Percentiles rank a stretch among this genome's conserved stretches.
phyloP scores from a whole-genome alignment of 2,888 invertebrate species.

The Folsomia manolachei region DNA sequence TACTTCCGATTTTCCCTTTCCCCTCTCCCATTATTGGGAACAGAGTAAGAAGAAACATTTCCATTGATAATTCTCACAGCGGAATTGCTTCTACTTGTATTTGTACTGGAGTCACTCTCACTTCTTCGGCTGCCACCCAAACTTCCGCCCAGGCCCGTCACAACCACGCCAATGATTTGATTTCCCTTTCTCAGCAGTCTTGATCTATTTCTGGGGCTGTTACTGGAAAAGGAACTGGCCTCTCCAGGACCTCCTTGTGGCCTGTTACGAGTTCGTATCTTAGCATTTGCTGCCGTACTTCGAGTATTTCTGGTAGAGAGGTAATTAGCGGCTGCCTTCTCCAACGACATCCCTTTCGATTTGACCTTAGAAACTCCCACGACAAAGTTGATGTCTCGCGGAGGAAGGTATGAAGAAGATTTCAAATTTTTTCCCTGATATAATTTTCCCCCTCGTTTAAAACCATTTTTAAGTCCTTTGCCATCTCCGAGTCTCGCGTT shows the following conservation, averaged over 20 bases:
- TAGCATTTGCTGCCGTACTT: slow-evolving; percentile 43
- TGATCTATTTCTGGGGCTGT: slow-evolving; percentile 35
- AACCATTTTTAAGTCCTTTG: slow-evolving; percentile 24
- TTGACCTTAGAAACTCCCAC: slow-evolving; percentile 12
- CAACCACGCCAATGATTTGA: slow-evolving; percentile 14
- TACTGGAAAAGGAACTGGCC: slow-evolving; percentile 24
- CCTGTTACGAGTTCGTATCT: slow-evolving; percentile 45
- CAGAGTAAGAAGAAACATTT: background rate
- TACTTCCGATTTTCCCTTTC: slow-evolving; percentile 4
- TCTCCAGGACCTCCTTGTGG: slow-evolving; percentile 26
- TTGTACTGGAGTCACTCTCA: slow-evolving; percentile 37
- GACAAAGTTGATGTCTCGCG: background rate
- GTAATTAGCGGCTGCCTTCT: slow-evolving; percentile 20
- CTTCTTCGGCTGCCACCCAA: slow-evolving; percentile 26
- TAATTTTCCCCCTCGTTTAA: slow-evolving; percentile 3
- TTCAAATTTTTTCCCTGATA: background rate
- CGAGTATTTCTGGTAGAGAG: slow-evolving; percentile 23
- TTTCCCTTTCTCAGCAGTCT: slow-evolving; percentile 35
- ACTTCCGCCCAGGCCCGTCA: slow-evolving; percentile 7
- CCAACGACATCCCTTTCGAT: slow-evolving; percentile 2
- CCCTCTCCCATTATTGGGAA: slow-evolving; percentile 2
- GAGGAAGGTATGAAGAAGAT: background rate
- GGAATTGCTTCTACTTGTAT: slow-evolving; percentile 37
- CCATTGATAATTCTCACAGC: slow-evolving; percentile 30
- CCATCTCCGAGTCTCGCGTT: slow-evolving; percentile 9